Evolutionary conservation across 2,113 vertebrate species (phyloP), one percentile per base, ranked within the genome.

Genomic region (Epinephelus moara): DNA sequence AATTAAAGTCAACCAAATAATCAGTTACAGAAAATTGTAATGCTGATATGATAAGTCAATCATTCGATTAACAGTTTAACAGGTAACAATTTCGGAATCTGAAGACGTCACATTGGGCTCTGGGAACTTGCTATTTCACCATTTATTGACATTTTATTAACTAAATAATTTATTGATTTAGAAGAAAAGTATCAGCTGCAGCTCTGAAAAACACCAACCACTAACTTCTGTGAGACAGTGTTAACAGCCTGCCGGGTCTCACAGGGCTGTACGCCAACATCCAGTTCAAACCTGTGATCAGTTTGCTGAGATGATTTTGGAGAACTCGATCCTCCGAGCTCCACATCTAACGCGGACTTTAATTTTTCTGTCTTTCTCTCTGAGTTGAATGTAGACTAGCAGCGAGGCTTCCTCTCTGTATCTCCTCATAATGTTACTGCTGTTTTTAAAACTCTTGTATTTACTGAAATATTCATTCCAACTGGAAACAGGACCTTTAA

Each of bases 381-480:
- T 64, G 27, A 2, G 37, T 14, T 77, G 37, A 70, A 52, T 19
- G 6, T 71, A 60, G 19, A 14, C 53, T 61, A n/a, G n/a, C 18
- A 11, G 21, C 23, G 2, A 5, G 2, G 1, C 8, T 42, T 52
- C 21, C 12, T 1, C 2, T 1, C 25, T 80, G n/a, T 47, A 1
- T 53, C 6, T 77, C 40, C 19, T 45, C 15, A 30, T 23, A 60
- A 70, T 83, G 83, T n/a, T 19, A 30, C 6, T 70, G 37, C 64
- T 18, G 64, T 67, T 52, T 40, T 72, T 19, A 21, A 27, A 37
- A 17, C 3, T 45, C 18, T 55, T 33, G 18, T 67, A 18, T 78
- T 59, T 25, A 9, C 53, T 21, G 40, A 50, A 42, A 23, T n/a
- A 11, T 63, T 52, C 10, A 59, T 75, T 70, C 56, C 57, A n/a